A percentile compares a stretch with the other conserved stretches of the same genome.
Evolutionary conservation across 2,888 invertebrate genomes (phyloP).

Genomic region (Holacanthella duospinosa): DNA sequence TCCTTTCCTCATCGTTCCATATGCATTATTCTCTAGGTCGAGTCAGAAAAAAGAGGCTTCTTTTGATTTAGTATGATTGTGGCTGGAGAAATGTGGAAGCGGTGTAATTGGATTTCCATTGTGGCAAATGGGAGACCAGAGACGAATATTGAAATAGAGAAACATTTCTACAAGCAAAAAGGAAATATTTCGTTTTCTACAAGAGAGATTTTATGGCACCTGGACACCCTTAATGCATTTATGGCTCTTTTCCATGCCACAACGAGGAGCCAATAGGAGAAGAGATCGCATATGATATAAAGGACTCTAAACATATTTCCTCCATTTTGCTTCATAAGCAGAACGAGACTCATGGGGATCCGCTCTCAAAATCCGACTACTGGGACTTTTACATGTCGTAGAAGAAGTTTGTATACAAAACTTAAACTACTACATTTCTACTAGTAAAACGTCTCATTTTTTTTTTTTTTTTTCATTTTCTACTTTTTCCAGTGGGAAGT

Average conservation of each 20-base stretch:
- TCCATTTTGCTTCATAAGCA: slow-evolving; percentile 28
- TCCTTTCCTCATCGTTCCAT: not conserved
- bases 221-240: not conserved
- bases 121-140: not conserved
- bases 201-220: not conserved
- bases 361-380: too few relatives aligned
- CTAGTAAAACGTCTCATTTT: too few relatives aligned
- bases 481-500: not conserved
- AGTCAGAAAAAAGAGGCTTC: not conserved
- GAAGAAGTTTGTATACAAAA: not conserved
- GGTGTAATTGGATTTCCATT: not conserved
- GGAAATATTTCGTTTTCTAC: not conserved
- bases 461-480: too few relatives aligned
- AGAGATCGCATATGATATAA: not conserved
- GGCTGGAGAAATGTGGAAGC: not conserved
- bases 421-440: too few relatives aligned
- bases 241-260: not conserved
- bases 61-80: not conserved
- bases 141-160: not conserved
- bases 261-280: too few relatives aligned
- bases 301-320: slow-evolving; percentile 17
- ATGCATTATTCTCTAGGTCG: not conserved
- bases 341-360: slow-evolving; percentile 27
- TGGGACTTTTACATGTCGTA: not conserved
- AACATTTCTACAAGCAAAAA: not conserved